Evolutionary conservation across 2,888 invertebrate species (phyloP).

Genomic region (Caenorhabditis imperialis): DNA sequence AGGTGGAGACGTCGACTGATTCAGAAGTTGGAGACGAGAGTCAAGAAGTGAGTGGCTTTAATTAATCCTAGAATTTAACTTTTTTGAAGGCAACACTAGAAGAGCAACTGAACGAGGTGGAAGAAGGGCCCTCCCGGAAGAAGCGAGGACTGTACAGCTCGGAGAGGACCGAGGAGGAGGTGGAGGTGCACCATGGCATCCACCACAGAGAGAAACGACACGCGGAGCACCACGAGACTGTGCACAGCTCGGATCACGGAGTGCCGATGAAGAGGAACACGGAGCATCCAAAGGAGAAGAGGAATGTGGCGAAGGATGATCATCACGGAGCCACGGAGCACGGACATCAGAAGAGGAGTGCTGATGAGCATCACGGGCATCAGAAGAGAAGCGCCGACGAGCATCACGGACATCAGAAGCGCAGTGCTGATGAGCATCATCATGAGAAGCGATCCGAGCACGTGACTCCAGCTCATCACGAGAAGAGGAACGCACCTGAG

Average conservation of each 20-base stretch:
- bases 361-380: background rate
- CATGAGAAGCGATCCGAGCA: constrained; percentile 19
- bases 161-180: constrained; percentile 40
- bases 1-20: constrained; percentile 16
- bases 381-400: constrained; percentile 1
- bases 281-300: constrained; percentile 10
- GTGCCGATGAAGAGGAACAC: constrained; percentile 1
- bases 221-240: constrained; percentile 33
- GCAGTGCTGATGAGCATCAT: constrained; percentile 33
- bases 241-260: constrained; percentile 6
- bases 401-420: constrained; percentile 31
- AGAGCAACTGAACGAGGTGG: constrained; percentile 33
- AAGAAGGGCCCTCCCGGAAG: constrained; percentile 23
- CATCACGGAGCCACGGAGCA: constrained; percentile 31
- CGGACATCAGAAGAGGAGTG: constrained; percentile 29
- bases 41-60: constrained; percentile 11
- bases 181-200: constrained; percentile 30
- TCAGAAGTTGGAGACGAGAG: background rate
- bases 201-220: constrained; percentile 39
- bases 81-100: constrained; percentile 19
- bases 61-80: too few relatives aligned
- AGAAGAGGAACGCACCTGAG: constrained; percentile 20
- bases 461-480: constrained; percentile 11
- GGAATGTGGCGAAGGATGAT: constrained; percentile 14
- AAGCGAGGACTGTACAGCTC: constrained; percentile 48